Evolutionary conservation across 1,140 invertebrate genomes (phyloP), one percentile per base, ranked within the genome.

Genomic region (Metaphire vulgaris): DNA sequence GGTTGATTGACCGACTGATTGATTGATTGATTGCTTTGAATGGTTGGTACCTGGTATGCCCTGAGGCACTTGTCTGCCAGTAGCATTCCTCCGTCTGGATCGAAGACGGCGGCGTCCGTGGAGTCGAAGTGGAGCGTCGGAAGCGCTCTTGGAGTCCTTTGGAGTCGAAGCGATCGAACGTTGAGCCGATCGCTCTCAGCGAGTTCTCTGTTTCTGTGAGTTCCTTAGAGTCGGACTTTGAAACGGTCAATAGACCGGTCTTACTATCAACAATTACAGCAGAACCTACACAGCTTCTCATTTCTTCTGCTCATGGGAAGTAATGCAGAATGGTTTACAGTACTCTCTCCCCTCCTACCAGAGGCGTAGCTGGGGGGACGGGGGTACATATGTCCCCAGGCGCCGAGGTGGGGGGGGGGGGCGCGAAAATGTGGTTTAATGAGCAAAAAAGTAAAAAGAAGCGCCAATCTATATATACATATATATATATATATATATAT

Each of bases 31-130:
- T n/a, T n/a, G n/a, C n/a, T n/a, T n/a, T n/a, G n/a, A n/a, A n/a
- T n/a, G n/a, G n/a, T n/a, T 56, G 12, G 32, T 80, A 85, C 84
- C 81, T 85, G 84, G 71, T 81, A 81, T 31, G 83, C 81, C 31
- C 33, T 30, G 26, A 86, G 72, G 30, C 81, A 79, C 74, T 82
- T 83, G 64, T 85, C 82, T 2, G 85, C 82, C 32, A 76, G 78
- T 12, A 85, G 76, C 16, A 85, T 77, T 0, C 85, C 85, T 2
- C 80, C 85, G n/a, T 78, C 79, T 16, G 77, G 64, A 69, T 86
- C 85, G 1, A 81, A 77, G 21, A 84, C 73, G 56, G 73, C 82
- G 2, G 33, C 73, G 34, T 70, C 78, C 12, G 76, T 74, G n/a
- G 76, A 68, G 1, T 80, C 76, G 69, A 80, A 81, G 1, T 29